Evolutionary conservation across 2,113 vertebrate genomes (phyloP), one percentile per base, ranked within the genome.

Genomic region (Nyctereutes procyonoides): DNA sequence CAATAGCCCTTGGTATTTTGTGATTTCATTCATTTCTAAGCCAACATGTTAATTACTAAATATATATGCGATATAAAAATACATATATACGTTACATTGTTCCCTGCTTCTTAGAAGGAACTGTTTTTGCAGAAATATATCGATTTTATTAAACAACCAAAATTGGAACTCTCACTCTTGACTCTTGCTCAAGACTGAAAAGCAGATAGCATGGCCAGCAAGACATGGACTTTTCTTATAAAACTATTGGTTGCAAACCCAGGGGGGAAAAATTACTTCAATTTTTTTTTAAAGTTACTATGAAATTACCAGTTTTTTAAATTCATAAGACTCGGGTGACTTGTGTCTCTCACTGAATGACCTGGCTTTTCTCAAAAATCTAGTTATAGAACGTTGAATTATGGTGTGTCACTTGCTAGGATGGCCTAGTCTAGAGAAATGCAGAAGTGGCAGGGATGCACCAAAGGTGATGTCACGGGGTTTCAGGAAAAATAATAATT

Each of bases 181-280:
- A 38, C 5, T 22, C n/a, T 86, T 20, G 12, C 35, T 51, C 2
- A n/a, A 43, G 58, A 38, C 17, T 11, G 11, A 58, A n/a, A 77
- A 67, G 2, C 8, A 76, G 19, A 20, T 2, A 10, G 9, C 1
- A 28, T 4, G 22, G 19, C 11, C 15, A n/a, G 30, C 1, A 1
- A 79, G 51, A 69, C 9, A 56, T 0, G 3, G 17, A 10, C 26
- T 11, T 32, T 82, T 63, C 13, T 15, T 32, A 67, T n/a, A 2
- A 76, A 60, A 76, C 19, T 12, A 26, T 24, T 10, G 11, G 30
- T 9, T 62, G 53, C n/a, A 62, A 92, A 56, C 4, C 2, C 83
- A 71, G 60, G 58, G 69, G 69, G 65, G 38, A 86, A 69, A 43
- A 28, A 20, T 30, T 20, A 35, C 5, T 83, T 77, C 26, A 2